A percentile compares a stretch with the other conserved stretches of the same genome.
Conservation (phyloP, 2,888 invertebrate genomes). For the Thelaira solivaga region DNA sequence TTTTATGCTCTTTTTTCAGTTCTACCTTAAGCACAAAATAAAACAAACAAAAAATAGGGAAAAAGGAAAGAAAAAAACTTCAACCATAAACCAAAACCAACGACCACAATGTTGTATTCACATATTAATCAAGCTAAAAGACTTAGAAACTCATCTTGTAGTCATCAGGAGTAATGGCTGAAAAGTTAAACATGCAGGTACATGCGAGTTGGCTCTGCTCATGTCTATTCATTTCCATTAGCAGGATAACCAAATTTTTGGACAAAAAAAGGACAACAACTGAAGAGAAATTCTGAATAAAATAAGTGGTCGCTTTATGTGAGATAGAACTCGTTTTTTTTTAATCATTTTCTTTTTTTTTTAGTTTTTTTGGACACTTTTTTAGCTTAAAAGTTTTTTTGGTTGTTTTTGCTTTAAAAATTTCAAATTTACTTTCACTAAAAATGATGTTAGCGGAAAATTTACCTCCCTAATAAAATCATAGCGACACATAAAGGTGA, state of each 20-base stretch:
- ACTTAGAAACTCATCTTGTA: slow-evolving; percentile 34
- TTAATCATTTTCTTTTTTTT: too few species aligned
- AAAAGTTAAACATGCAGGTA: slow-evolving; percentile 19
- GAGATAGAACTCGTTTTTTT: too few species aligned
- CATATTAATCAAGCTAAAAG: slow-evolving; percentile 17
- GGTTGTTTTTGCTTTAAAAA: not conserved
- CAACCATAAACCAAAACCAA: not conserved
- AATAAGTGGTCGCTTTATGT: too few species aligned
- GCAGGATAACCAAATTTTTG: not conserved
- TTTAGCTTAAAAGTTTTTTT: too few species aligned
- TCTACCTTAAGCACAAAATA: slow-evolving; percentile 14
- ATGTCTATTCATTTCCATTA: not conserved
- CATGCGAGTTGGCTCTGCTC: not conserved
- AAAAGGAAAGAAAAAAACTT: not conserved
- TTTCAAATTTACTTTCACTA: too few species aligned
- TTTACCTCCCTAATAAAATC: not conserved
- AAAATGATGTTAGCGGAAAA: too few species aligned
- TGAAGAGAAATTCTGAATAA: too few species aligned
- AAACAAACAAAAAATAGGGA: too few species aligned
- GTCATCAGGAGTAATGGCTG: slow-evolving; percentile 26
- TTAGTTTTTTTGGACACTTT: too few species aligned
- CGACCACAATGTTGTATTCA: not conserved
- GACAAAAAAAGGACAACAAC: too few species aligned
- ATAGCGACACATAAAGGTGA: too few species aligned
- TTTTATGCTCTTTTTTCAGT: not conserved